phyloP scores from a whole-genome alignment of 2,888 invertebrate genomes.

The Seira musarum region DNA sequence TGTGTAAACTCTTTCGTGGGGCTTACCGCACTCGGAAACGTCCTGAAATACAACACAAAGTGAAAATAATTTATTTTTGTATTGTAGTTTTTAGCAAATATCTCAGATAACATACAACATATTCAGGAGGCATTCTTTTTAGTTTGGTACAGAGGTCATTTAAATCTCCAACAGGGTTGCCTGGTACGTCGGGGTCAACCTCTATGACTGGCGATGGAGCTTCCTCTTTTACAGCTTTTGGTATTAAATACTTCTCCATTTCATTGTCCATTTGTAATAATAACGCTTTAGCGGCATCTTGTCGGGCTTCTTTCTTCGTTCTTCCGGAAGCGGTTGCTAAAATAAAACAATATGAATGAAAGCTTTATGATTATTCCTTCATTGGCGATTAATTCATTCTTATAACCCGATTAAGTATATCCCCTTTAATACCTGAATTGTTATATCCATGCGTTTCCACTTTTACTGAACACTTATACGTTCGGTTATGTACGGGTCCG shows the following conservation, averaged over 20 bases:
- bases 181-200: slow-evolving; percentile 64
- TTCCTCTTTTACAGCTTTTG: slow-evolving; percentile 49
- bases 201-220: slow-evolving; percentile 38
- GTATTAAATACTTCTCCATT: slow-evolving; percentile 59
- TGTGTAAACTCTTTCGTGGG: slow-evolving; percentile 65
- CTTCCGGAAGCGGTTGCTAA: slow-evolving; percentile 60
- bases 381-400: background rate
- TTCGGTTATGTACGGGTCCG: slow-evolving; percentile 64
- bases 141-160: slow-evolving; percentile 66
- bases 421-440: too few species aligned
- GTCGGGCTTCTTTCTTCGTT: slow-evolving; percentile 68
- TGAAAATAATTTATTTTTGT: background rate
- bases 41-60: slow-evolving; percentile 45
- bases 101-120: slow-evolving; percentile 59
- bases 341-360: slow-evolving; percentile 3
- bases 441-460: slow-evolving; percentile 54
- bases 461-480: slow-evolving; percentile 61
- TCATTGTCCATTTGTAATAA: slow-evolving; percentile 60
- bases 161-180: slow-evolving; percentile 68
- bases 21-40: slow-evolving; percentile 59
- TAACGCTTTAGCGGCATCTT: slow-evolving; percentile 65
- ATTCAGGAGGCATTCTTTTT: slow-evolving; percentile 63
- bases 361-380: background rate
- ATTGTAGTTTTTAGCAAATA: too few species aligned
- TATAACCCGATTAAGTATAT: slow-evolving; percentile 17